A percentile compares a stretch with the other conserved stretches of the same genome.
phyloP scores from a whole-genome alignment of 2,113 vertebrate genomes.

The Phaetusa simplex region DNA sequence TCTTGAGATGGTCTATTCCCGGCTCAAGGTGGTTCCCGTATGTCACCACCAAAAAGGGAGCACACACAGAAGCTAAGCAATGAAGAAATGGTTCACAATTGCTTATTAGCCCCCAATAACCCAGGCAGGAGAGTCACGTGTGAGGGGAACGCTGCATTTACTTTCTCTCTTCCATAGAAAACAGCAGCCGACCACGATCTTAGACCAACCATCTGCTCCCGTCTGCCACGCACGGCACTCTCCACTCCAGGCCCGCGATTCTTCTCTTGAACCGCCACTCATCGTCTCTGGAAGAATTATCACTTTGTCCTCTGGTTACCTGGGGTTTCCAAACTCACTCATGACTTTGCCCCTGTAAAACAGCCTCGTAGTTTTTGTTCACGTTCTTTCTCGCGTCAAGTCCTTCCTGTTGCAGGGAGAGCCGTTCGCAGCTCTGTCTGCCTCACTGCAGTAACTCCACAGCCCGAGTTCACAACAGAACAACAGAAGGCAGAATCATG shows the following conservation, averaged over 20 bases:
- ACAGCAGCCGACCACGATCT: neutral
- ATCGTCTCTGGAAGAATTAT: neutral
- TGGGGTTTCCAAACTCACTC: constrained; percentile 2
- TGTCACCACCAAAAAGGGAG: constrained; percentile 49
- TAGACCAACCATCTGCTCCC: neutral
- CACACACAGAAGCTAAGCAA: constrained; percentile 67
- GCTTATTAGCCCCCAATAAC: constrained; percentile 49
- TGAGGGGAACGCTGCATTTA: neutral
- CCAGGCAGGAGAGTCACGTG: neutral
- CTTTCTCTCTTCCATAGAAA: neutral
- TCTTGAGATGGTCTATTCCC: neutral
- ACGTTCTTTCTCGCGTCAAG: neutral
- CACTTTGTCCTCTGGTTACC: neutral
- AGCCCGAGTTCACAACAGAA: constrained; percentile 5
- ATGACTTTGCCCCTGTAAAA: neutral
- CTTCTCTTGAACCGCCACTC: neutral
- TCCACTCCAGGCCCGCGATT: neutral
- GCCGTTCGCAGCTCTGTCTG: neutral
- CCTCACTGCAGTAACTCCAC: neutral
- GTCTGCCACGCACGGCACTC: neutral
- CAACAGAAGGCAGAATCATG: neutral
- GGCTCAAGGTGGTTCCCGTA: constrained; percentile 23
- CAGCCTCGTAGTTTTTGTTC: neutral
- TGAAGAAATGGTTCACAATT: constrained; percentile 61
- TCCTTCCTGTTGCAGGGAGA: neutral